Evolutionary conservation across 2,113 vertebrate species (phyloP), one percentile per base, ranked within the genome.

Genomic region (Bucco capensis): DNA sequence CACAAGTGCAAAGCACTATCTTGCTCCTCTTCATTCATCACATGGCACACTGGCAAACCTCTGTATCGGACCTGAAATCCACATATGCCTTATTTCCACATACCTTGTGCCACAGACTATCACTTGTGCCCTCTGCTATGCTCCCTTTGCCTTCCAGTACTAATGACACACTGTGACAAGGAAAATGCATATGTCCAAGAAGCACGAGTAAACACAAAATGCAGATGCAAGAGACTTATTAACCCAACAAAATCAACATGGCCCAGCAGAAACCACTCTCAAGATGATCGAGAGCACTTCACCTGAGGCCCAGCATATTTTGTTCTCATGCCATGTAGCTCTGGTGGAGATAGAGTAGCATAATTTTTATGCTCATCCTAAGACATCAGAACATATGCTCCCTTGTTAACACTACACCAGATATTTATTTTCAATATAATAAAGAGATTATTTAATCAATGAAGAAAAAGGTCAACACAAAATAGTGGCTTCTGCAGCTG

Each of bases 81-180:
- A 27, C 1, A 2, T 72, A 51, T 56, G 67, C 19, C 31, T 16
- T 1, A 64, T 35, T 91, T 85, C 44, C 35, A 38, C 18, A 31
- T 12, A 24, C 19, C 37, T 38, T 22, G 16, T 31, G 35, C 19
- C 37, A 38, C 0, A 0, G 58, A n/a, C 18, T 30, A 67, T 31
- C n/a, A 30, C 22, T 64, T 0, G 0, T 18, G 35, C 44, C 30
- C 51, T 81, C 30, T 46, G 37, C 28, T 51, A 2, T 3, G 8
- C 6, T 67, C 22, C 37, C 37, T 90, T 53, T 38, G 33, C 47
- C 77, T 71, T 81, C 35, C 24, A 38, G 35, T 25, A 56, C 17
- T 35, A 75, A 75, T 12, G 27, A 4, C 53, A 38, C 16, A 8
- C 7, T 47, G 18, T 23, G 27, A 66, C 2, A 15, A 27, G 27